Evolutionary conservation across 2,113 vertebrate genomes (phyloP).

Genomic region (Chloebia gouldiae): DNA sequence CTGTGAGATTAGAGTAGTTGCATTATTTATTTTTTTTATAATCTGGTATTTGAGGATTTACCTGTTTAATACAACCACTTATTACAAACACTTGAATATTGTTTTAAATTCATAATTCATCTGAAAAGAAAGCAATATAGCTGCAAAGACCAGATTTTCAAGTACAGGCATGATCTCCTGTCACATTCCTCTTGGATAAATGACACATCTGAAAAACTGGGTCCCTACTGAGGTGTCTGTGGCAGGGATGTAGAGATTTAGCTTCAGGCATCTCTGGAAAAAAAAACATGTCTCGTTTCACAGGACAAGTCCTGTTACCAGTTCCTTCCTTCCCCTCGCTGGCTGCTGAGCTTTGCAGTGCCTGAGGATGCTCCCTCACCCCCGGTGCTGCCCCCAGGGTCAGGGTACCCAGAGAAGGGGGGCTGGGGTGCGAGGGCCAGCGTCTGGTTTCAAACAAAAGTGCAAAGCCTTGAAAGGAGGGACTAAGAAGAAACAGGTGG

Average conservation of each 20-base stretch:
- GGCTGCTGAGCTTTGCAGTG: neutral
- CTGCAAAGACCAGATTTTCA: neutral
- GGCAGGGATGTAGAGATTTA: neutral
- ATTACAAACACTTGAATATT: neutral
- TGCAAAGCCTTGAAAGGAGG: slow-evolving; percentile 32
- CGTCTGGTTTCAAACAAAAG: slow-evolving; percentile 3
- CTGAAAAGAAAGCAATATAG: neutral
- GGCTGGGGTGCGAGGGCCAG: neutral
- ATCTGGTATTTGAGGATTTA: slow-evolving; percentile 26
- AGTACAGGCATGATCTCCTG: neutral
- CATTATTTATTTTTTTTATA: neutral
- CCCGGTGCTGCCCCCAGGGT: neutral
- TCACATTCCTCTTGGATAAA: neutral
- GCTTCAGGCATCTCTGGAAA: neutral
- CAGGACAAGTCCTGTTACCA: neutral
- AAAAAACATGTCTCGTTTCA: neutral
- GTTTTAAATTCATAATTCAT: neutral
- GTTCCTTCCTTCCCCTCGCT: neutral
- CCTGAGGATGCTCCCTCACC: neutral
- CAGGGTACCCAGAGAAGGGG: neutral
- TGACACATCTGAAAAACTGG: neutral
- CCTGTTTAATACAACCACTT: slow-evolving; percentile 13
- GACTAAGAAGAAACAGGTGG: slow-evolving; percentile 43
- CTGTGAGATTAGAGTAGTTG: neutral
- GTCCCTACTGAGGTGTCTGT: neutral